These are phyloP conservation scores for Subacronicta megacephala DNA, from an alignment of 2,888 invertebrate species.

Conservation along the genomic window DNA sequence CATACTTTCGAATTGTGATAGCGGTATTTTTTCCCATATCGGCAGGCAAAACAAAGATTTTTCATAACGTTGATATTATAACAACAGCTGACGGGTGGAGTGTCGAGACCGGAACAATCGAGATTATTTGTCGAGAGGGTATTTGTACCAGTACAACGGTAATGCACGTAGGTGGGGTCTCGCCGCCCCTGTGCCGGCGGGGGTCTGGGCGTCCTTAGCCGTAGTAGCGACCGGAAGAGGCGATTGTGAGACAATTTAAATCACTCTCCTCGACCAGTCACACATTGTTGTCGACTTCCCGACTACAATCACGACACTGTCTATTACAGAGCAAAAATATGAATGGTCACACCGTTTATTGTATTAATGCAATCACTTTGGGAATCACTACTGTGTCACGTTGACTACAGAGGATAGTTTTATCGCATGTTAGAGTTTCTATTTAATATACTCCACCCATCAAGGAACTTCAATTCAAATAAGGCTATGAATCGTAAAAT, in stretches of 20 bases:
- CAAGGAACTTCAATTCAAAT: neutral
- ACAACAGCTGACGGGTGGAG: slow-evolving; percentile 43
- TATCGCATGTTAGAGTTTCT: too few species aligned
- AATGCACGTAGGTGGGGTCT: slow-evolving; percentile 51
- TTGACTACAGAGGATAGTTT: slow-evolving; percentile 1
- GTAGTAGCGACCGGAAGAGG: slow-evolving; percentile 73
- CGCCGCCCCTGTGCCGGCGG: slow-evolving; percentile 55
- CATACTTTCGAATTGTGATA: slow-evolving; percentile 42
- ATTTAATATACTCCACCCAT: too few species aligned
- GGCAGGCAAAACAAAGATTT: slow-evolving; percentile 35
- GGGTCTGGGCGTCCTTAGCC: slow-evolving; percentile 65
- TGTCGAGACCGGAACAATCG: slow-evolving; percentile 56
- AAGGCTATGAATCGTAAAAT: neutral
- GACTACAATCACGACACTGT: slow-evolving; percentile 61
- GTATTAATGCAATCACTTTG: slow-evolving; percentile 32
- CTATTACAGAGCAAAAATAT: slow-evolving; percentile 56
- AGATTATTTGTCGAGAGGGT: slow-evolving; percentile 60
- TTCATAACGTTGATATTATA: slow-evolving; percentile 50
- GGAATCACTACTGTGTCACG: slow-evolving; percentile 16
- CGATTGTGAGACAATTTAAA: slow-evolving; percentile 87
- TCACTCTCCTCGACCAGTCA: slow-evolving; percentile 73
- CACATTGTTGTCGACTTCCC: slow-evolving; percentile 79
- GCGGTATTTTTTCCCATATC: slow-evolving; percentile 55
- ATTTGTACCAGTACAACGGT: slow-evolving; percentile 56
- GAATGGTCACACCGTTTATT: slow-evolving; percentile 46